A percentile compares a stretch with the other conserved stretches of the same genome.
Evolutionary conservation across 2,113 vertebrate species (phyloP).

Genomic region (Cebidichthys violaceus): DNA sequence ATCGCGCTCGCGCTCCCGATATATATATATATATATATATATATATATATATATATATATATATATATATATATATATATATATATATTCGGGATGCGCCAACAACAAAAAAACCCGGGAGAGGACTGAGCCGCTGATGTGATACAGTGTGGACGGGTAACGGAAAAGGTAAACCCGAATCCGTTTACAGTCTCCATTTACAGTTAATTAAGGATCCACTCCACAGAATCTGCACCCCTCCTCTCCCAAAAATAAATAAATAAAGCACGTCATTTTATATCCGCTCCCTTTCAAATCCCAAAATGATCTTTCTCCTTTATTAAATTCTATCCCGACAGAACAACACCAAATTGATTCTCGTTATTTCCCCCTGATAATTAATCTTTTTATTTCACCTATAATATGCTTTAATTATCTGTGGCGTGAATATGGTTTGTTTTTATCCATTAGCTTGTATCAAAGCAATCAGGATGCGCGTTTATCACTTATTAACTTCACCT

Average conservation of each 20-base stretch:
- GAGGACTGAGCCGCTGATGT: no score
- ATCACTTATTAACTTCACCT: constrained; percentile 70
- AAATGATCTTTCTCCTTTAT: constrained; percentile 12
- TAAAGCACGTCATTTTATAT: neutral
- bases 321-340: constrained; percentile 51
- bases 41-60: no score
- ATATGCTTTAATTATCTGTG: constrained; percentile 77
- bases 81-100: no score
- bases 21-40: no score
- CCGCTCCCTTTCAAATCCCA: constrained; percentile 29
- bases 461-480: constrained; percentile 71
- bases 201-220: constrained; percentile 47
- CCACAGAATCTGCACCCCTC: neutral
- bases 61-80: no score
- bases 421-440: constrained; percentile 58
- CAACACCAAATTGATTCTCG: constrained; percentile 70
- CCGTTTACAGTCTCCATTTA: constrained; percentile 26
- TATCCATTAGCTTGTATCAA: constrained; percentile 65
- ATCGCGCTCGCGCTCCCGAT: neutral
- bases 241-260: neutral
- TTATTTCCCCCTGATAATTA: constrained; percentile 68
- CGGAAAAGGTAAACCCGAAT: neutral
- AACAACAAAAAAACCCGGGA: no score
- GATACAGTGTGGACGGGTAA: constrained; percentile 11
- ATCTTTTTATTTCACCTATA: constrained; percentile 78